Evolutionary conservation across 2,113 vertebrate species (phyloP), one percentile per base, ranked within the genome.

Genomic region (Scomber colias): DNA sequence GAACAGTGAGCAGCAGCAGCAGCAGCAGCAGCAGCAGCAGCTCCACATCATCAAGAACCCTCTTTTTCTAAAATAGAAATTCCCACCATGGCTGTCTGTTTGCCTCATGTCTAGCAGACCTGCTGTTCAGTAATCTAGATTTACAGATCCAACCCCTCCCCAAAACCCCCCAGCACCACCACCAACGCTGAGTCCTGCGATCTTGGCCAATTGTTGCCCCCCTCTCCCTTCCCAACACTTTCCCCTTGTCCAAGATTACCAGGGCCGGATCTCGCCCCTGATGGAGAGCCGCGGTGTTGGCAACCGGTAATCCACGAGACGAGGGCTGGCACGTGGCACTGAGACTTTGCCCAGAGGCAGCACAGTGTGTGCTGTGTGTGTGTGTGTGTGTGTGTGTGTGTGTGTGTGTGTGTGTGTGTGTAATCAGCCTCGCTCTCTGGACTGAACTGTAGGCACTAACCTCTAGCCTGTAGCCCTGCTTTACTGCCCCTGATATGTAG

Each of bases 301-400:
- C 90, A 86, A 67, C 54, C 49, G 35, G 50, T 90, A 89, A 91
- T 92, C 88, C 88, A 86, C 79, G 81, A 90, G 87, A 89, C 59
- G 27, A 64, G 79, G 74, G 54, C 64, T 69, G 79, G 83, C 92
- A 94, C 90, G 88, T 92, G 90, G 88, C 79, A 62, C n/a, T 21
- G 76, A 79, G 79, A 84, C 75, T 86, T 82, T 69, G 80, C 80
- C 80, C 87, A 48, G 77, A 64, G 79, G 84, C 62, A 64, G 27
- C 49, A 4, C 51, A 11, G 61, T 73, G 61, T 78, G 81, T 70
- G 76, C 62, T 35, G 31, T 35, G 44, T 64, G 73, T 69, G 71
- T 70, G 71, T 74, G 69, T 53, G 44, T 68, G 71, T 62, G 64
- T 68, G 24, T 31, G 68, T 56, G 49, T 44, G 17, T 19, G 31